Conservation (phyloP, 2,113 vertebrate genomes). For the Aphelocoma coerulescens region DNA sequence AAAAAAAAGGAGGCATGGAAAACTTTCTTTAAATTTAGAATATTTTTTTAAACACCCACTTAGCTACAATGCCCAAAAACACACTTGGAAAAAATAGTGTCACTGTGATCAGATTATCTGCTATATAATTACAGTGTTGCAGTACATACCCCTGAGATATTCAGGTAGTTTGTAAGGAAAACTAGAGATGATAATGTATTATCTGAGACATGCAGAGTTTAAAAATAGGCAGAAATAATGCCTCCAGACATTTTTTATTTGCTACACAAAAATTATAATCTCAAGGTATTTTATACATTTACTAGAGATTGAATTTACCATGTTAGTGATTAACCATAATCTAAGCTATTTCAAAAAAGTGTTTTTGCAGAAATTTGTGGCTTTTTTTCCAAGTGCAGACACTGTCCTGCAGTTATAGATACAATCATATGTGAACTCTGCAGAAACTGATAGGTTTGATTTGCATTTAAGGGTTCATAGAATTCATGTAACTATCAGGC, state of each 20-base stretch:
- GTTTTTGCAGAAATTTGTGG: neutral
- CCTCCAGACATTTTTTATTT: neutral
- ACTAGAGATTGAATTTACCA: neutral
- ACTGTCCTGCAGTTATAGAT: neutral
- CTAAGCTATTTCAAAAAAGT: neutral
- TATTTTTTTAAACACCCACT: neutral
- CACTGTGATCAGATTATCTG: neutral
- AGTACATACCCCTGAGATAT: neutral
- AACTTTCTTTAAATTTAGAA: neutral
- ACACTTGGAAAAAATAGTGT: neutral
- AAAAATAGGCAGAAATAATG: conserved; percentile 19
- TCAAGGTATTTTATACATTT: neutral
- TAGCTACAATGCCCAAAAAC: neutral
- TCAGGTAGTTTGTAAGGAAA: neutral
- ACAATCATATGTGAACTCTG: neutral
- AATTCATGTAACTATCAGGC: neutral
- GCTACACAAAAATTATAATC: neutral
- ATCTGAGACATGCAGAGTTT: neutral
- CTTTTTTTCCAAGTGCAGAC: neutral
- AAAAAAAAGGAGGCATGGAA: neutral
- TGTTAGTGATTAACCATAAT: neutral
- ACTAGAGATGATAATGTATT: neutral
- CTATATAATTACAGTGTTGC: neutral
- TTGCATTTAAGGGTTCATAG: neutral
- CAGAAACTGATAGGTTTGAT: neutral